phyloP scores from a whole-genome alignment of 2,888 invertebrate species.

The Stenolophus ochropezus region DNA sequence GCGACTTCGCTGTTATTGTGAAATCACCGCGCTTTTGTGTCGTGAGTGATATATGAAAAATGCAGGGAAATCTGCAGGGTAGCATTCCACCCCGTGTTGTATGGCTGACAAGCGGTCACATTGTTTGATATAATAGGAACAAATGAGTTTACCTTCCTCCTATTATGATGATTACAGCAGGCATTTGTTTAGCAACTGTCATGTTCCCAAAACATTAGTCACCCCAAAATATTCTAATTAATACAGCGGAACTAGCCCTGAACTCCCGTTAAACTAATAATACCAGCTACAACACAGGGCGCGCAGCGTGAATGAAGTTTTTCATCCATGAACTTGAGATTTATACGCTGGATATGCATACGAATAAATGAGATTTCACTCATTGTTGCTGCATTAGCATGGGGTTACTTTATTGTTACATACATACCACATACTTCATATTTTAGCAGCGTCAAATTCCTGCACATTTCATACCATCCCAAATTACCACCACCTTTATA shows the following conservation, averaged over 20 bases:
- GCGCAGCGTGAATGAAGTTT: constrained; percentile 15
- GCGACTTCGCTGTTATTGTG: too few relatives aligned
- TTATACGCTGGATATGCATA: background rate
- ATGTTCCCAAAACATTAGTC: constrained; percentile 19
- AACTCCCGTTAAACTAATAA: constrained; percentile 38
- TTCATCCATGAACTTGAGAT: constrained; percentile 22
- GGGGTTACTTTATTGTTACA: background rate
- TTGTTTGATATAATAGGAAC: background rate
- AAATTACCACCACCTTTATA: too few relatives aligned
- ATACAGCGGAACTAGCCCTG: constrained; percentile 21
- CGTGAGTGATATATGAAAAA: too few relatives aligned
- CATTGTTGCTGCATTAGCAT: background rate
- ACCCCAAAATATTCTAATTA: constrained; percentile 42
- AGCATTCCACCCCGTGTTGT: background rate
- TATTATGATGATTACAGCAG: background rate
- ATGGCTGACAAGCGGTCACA: background rate
- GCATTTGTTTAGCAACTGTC: constrained; percentile 24
- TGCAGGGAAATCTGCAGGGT: background rate
- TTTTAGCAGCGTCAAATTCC: too few relatives aligned
- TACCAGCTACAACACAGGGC: background rate
- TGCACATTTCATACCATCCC: too few relatives aligned
- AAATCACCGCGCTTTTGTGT: too few relatives aligned
- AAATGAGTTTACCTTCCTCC: background rate
- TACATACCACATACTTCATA: too few relatives aligned
- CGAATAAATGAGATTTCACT: background rate